Percentiles rank a stretch among this genome's conserved stretches.
These are phyloP conservation scores for Poecile atricapillus DNA, from an alignment of 2,113 vertebrate species.

Conservation along the genomic window DNA sequence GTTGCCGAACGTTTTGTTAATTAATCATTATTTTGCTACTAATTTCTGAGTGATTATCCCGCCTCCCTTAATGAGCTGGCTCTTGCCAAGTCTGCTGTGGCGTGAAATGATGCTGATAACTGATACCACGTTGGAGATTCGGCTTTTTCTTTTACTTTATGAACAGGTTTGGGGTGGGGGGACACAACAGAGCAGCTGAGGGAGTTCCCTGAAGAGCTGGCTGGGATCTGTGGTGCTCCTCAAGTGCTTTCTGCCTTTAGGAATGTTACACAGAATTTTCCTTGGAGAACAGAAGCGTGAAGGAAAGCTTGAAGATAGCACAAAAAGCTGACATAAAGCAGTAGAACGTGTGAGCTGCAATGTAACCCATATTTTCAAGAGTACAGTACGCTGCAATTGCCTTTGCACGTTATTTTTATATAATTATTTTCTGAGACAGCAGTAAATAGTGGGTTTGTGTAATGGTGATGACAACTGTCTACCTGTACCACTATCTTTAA, in stretches of 20 bases:
- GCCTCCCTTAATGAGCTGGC: rapidly evolving
- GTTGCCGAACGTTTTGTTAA: not conserved
- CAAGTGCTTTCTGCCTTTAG: not conserved
- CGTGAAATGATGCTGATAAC: rapidly evolving
- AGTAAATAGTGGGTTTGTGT: not conserved
- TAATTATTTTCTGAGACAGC: not conserved
- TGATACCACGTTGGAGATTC: rapidly evolving
- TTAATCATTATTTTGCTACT: not conserved
- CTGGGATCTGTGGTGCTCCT: not conserved
- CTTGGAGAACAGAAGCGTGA: not conserved
- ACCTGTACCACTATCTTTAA: not conserved
- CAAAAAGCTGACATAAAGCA: not conserved
- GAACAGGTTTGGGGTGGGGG: rapidly evolving
- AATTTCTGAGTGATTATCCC: rapidly evolving
- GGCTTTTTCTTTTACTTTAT: not conserved
- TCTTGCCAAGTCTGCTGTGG: rapidly evolving
- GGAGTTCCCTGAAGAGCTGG: not conserved
- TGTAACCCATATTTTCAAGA: not conserved
- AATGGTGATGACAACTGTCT: not conserved
- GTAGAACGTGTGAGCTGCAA: not conserved
- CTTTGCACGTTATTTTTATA: rapidly evolving
- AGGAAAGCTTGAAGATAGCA: not conserved
- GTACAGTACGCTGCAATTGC: rapidly evolving
- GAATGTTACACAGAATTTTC: rapidly evolving
- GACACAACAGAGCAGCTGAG: not conserved